Evolutionary conservation across 2,113 vertebrate genomes (phyloP).

Genomic region (Nothocercus nigrocapillus): DNA sequence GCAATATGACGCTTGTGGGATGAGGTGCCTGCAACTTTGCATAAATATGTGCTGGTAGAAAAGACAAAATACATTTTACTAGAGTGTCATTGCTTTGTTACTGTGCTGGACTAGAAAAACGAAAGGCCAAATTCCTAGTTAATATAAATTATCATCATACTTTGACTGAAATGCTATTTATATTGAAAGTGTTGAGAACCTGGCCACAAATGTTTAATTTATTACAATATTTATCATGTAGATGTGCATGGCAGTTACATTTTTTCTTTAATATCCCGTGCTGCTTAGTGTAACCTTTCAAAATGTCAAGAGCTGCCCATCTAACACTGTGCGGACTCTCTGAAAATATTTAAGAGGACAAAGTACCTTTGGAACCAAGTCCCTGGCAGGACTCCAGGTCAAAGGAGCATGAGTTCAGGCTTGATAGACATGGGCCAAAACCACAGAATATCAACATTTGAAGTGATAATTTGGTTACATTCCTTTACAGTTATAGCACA

Average conservation of each 20-base stretch:
- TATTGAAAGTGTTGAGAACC: background rate
- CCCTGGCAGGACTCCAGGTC: background rate
- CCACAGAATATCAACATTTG: background rate
- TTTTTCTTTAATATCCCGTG: background rate
- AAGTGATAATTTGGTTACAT: background rate
- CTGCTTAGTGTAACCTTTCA: conserved; percentile 26
- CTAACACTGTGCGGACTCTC: background rate
- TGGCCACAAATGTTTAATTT: background rate
- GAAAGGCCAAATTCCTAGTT: background rate
- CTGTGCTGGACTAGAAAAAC: background rate
- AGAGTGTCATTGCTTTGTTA: background rate
- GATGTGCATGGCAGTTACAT: background rate
- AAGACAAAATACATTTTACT: background rate
- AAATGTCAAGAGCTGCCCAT: conserved; percentile 30
- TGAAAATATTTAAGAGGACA: conserved; percentile 2
- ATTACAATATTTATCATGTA: background rate
- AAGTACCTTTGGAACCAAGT: background rate
- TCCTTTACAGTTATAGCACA: background rate
- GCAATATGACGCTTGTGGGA: background rate
- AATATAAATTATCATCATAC: background rate
- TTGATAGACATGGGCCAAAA: background rate
- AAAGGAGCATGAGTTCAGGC: background rate
- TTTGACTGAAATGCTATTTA: background rate
- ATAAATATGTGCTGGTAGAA: background rate
- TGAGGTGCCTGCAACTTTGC: background rate